A percentile compares a stretch with the other conserved stretches of the same genome.
These are phyloP conservation scores for Brachycybe producta DNA, from an alignment of 2,888 invertebrate species.

Conservation along the genomic window DNA sequence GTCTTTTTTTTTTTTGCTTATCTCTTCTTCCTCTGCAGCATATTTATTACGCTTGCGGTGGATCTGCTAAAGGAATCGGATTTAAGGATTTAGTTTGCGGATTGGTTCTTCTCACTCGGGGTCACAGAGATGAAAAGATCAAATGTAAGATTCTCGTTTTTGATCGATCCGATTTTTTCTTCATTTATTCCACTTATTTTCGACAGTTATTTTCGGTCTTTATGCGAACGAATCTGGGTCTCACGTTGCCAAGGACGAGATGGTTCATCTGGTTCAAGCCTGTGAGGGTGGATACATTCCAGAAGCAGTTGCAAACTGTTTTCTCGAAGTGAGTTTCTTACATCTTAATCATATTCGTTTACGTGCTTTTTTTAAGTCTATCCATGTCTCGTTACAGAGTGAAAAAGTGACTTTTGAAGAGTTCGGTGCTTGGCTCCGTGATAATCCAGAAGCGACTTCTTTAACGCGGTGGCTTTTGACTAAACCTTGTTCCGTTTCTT, in stretches of 20 bases:
- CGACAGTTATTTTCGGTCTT: constrained; percentile 72
- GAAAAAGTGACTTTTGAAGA: constrained; percentile 38
- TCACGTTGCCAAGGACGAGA: constrained; percentile 59
- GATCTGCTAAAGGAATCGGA: constrained; percentile 62
- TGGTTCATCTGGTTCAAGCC: constrained; percentile 42
- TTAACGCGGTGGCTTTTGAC: constrained; percentile 68
- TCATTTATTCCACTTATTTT: neutral
- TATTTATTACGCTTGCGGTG: constrained; percentile 71
- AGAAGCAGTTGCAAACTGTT: constrained; percentile 37
- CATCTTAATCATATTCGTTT: no score
- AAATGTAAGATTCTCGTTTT: constrained; percentile 44
- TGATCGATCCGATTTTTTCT: neutral
- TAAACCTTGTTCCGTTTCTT: constrained; percentile 50
- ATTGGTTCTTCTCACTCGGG: constrained; percentile 70
- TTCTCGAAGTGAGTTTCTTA: constrained; percentile 33
- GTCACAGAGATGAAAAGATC: constrained; percentile 71
- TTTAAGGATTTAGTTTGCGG: constrained; percentile 74
- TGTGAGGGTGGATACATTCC: constrained; percentile 39
- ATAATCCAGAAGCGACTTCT: constrained; percentile 61
- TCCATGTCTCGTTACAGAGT: constrained; percentile 28
- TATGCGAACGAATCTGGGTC: constrained; percentile 69
- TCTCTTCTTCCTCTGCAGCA: constrained; percentile 35
- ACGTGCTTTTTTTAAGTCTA: no score
- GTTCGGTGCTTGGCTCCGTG: constrained; percentile 64
- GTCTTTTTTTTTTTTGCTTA: constrained; percentile 6